Base-by-base conservation (phyloP, 2,797 vertebrate species). In the Brachymystax lenok region DNA sequence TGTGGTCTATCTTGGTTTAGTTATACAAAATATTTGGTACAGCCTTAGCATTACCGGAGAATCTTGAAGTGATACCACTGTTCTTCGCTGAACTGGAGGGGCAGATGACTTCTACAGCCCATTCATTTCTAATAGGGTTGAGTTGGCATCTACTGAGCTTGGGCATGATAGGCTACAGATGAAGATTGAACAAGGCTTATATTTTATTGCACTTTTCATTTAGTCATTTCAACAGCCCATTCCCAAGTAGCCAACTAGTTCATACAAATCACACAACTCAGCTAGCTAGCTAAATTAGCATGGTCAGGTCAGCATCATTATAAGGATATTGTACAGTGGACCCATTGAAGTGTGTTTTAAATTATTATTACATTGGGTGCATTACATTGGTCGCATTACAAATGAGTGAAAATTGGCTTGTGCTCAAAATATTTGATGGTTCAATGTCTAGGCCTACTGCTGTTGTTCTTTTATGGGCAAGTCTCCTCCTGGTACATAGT, bases 21-120 rank as follows among this genome's bases (percentile, higher is more conserved):
- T 10, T 46, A 10, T 46, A 46, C 24, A 3, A 46, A 2, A 46
- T 46, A 8, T 46, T 46, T 76, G 13, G 10, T 84, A 79, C 79
- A 16, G 79, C 27, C 79, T 72, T 76, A 86, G 80, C 84, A 84
- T 5, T 85, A 82, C n/a, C 2, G 70, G 71, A 82, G 77, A 83
- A 10, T 52, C 66, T 61, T 76, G 59, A 80, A 59, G 74, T 73
- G 66, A 28, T 40, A 21, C 33, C 30, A 54, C 52, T 16, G 52
- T 4, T 19, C 4, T 54, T 3, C 5, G 14, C 52, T 19, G 17
- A 54, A 54, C 52, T 54, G 52, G 17, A 54, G 52, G 52, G 52
- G 52, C 52, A 54, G 52, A 54, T 54, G 17, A 54, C 13, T 54
- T 54, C 52, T 4, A 54, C 52, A 54, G 52, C 13, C 52, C 40